Evolutionary conservation across 2,113 vertebrate species (phyloP).

Genomic region (Anthoscopus minutus): DNA sequence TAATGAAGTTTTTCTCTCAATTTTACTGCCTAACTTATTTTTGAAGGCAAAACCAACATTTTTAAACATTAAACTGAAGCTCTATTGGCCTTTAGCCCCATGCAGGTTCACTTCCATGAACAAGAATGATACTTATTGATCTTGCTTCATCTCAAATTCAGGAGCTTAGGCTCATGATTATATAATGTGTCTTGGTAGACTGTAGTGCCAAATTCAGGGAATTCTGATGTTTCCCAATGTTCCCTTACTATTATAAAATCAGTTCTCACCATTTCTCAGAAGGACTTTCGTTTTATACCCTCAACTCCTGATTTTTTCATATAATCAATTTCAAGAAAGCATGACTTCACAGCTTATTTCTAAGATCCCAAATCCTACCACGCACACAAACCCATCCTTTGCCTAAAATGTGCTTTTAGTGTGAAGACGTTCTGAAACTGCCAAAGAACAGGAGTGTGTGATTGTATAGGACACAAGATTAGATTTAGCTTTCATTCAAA

Average conservation of each 20-base stretch:
- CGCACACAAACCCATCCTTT: background rate
- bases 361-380: background rate
- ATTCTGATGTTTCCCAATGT: background rate
- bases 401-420: background rate
- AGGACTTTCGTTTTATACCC: background rate
- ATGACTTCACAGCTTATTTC: background rate
- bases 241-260: background rate
- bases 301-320: background rate
- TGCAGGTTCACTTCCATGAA: background rate
- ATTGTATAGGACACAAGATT: background rate
- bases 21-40: background rate
- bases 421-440: background rate
- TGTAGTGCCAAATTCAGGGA: background rate
- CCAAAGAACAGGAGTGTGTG: background rate
- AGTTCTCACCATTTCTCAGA: background rate
- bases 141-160: constrained; percentile 13
- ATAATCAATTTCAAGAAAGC: background rate
- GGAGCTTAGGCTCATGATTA: background rate
- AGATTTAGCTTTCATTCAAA: background rate
- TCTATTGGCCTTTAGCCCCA: background rate
- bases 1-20: background rate
- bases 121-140: background rate
- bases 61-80: background rate
- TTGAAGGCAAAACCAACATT: constrained; percentile 5
- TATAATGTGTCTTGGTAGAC: background rate